Evolutionary conservation across 2,888 invertebrate genomes (phyloP).

Genomic region (Agriotes lineatus): DNA sequence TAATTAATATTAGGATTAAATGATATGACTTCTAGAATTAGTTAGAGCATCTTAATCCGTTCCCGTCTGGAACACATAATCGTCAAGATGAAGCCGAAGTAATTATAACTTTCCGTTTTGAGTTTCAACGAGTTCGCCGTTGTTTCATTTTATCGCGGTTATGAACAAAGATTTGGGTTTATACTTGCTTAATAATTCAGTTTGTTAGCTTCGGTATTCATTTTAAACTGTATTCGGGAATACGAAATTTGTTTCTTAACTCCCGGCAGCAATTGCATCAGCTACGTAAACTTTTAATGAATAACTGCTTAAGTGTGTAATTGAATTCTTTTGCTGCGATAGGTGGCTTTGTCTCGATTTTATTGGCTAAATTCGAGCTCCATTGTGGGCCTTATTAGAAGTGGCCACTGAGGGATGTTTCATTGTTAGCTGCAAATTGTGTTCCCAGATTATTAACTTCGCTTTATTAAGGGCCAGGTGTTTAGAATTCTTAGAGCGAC

Average conservation of each 20-base stretch:
- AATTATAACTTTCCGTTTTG: slow-evolving; percentile 46
- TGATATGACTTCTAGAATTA: slow-evolving; percentile 42
- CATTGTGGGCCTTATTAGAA: too few relatives aligned
- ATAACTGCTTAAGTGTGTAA: slow-evolving; percentile 39
- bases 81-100: slow-evolving; percentile 44
- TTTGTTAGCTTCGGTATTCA: slow-evolving; percentile 39
- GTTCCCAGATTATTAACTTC: too few relatives aligned
- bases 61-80: slow-evolving; percentile 44
- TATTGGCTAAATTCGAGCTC: too few relatives aligned
- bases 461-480: too few relatives aligned
- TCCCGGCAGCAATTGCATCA: slow-evolving; percentile 28
- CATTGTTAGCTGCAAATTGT: too few relatives aligned
- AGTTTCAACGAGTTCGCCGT: slow-evolving; percentile 43
- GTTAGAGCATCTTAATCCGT: slow-evolving; percentile 42
- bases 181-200: slow-evolving; percentile 40
- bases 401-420: too few relatives aligned
- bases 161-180: slow-evolving; percentile 41
- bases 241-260: slow-evolving; percentile 38
- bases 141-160: slow-evolving; percentile 44
- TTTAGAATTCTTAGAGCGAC: too few relatives aligned
- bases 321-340: slow-evolving; percentile 34
- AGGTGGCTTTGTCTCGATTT: slow-evolving; percentile 13
- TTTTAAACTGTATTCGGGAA: slow-evolving; percentile 38
- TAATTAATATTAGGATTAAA: slow-evolving; percentile 43
- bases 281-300: slow-evolving; percentile 38